phyloP scores from a whole-genome alignment of 2,888 invertebrate species.

The Didymodactylos carnosus region DNA sequence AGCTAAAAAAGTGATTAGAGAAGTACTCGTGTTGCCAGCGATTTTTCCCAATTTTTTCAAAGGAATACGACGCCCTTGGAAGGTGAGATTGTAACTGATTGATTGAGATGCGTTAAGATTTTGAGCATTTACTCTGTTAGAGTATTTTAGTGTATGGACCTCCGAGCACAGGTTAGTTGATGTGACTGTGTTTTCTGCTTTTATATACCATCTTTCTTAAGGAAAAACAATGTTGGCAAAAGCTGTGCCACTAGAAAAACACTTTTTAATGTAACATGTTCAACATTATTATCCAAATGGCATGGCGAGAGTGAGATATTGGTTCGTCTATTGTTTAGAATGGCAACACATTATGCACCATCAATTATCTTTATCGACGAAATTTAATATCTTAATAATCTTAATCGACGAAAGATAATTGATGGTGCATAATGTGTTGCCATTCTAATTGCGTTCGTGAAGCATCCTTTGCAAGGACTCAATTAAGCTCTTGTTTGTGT shows the following conservation, averaged over 20 bases:
- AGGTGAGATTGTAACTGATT: too few species aligned
- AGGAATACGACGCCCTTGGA: conserved; percentile 72
- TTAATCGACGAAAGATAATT: too few species aligned
- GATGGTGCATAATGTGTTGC: too few species aligned
- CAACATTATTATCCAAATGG: conserved; percentile 86
- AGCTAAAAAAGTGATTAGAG: conserved; percentile 78
- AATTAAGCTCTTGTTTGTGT: too few species aligned
- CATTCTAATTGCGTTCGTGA: too few species aligned
- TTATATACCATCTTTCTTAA: conserved; percentile 41
- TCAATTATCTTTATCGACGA: conserved; percentile 97
- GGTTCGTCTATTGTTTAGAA: conserved; percentile 77
- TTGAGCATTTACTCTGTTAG: too few species aligned
- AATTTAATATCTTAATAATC: conserved; percentile 88
- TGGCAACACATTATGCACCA: conserved; percentile 57
- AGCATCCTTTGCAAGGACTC: too few species aligned
- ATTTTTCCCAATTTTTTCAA: conserved; percentile 81
- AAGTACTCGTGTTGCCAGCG: conserved; percentile 85
- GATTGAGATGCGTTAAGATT: too few species aligned
- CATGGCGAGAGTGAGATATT: conserved; percentile 84
- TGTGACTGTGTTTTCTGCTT: neutral
- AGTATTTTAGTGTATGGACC: conserved; percentile 84
- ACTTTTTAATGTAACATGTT: conserved; percentile 85
- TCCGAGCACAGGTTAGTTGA: conserved; percentile 44
- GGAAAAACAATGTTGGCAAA: conserved; percentile 89
- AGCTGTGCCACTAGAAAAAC: conserved; percentile 80